phyloP scores from a whole-genome alignment of 2,113 vertebrate genomes.

The Grantiella picta region DNA sequence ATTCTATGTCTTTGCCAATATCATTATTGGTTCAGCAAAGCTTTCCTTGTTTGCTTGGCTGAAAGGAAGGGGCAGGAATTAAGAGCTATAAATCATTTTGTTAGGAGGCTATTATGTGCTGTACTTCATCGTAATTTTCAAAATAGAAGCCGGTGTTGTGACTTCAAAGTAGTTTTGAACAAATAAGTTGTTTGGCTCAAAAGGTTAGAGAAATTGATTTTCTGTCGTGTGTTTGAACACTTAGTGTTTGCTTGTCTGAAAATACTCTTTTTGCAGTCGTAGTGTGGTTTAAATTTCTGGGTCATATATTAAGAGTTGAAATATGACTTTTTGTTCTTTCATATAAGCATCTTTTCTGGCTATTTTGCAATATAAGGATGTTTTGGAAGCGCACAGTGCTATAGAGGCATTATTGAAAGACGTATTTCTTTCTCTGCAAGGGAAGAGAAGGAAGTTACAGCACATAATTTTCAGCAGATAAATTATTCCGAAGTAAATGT shows the following conservation, averaged over 20 bases:
- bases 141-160: background rate
- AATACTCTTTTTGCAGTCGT: background rate
- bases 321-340: background rate
- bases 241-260: background rate
- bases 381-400: background rate
- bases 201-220: background rate
- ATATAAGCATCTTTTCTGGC: background rate
- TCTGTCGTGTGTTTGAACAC: background rate
- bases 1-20: background rate
- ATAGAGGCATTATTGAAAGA: background rate
- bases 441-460: background rate
- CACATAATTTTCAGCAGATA: background rate
- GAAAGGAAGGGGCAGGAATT: constrained; percentile 9
- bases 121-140: background rate
- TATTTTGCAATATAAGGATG: background rate
- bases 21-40: constrained; percentile 18
- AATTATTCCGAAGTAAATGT: background rate
- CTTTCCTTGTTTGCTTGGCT: constrained; percentile 21
- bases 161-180: background rate
- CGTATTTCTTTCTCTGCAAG: background rate
- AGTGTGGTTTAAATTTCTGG: background rate
- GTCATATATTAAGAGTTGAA: background rate
- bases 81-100: background rate
- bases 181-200: background rate
- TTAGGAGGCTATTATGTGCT: background rate